Base-by-base conservation (phyloP, 2,797 vertebrate species). In the Lagodon rhomboides region DNA sequence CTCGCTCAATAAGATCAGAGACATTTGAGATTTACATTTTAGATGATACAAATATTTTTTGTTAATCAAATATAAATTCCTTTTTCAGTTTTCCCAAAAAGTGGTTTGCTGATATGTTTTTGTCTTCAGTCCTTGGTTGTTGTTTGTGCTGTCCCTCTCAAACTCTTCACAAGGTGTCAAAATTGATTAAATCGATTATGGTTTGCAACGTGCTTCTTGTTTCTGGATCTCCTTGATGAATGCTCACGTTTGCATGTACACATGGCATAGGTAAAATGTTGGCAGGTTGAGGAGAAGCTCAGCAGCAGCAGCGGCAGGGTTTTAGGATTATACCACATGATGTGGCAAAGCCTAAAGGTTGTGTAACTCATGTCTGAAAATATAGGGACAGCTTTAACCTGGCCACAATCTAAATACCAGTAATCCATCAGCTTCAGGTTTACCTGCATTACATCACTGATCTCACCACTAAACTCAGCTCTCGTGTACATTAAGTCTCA, bases 321-420 rank as follows among this genome's bases (percentile, higher is more conserved):
- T 13, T 3, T n/a, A 50, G 74, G 62, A 74, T 82, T 61, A 67
- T 17, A 10, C 6, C 49, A 68, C 60, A 73, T 66, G 66, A 63
- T 64, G 62, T 38, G 73, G 64, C 30, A 59, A 68, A 73, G 47
- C 73, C 66, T 75, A 78, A 73, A 76, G 43, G 67, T 86, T 89
- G 81, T 89, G 73, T 80, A 91, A 90, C 65, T 44, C 62, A 61
- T 66, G 53, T 82, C 25, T 62, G 64, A 72, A 38, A 74, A 74
- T 73, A 77, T 20, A 65, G 49, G 13, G 73, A 61, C 55, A 69
- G 46, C 53, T 73, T 59, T 79, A 30, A 84, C 58, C 51, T 44
- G 63, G 30, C 58, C 51, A 17, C 13, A 12, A 38, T 73, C 34
- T 71, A 54, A 79, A 85, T 46, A 73, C 56, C 68, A 46, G 68